Percentiles rank a stretch among this genome's conserved stretches.
These are phyloP conservation scores for Enteromius viviparus DNA, from an alignment of 2,797 vertebrate species.

Conservation along the genomic window DNA sequence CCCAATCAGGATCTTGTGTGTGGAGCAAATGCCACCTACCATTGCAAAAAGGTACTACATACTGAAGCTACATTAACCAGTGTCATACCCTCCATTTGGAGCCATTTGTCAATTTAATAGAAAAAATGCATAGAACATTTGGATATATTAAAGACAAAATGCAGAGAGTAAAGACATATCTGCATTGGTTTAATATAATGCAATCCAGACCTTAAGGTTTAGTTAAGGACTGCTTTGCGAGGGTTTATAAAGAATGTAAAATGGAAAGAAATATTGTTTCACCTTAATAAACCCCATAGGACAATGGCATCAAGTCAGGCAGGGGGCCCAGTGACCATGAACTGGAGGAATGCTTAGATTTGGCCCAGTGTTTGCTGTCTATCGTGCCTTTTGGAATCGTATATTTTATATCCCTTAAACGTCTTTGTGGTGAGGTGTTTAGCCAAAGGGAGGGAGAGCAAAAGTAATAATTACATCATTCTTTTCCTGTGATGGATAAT, in stretches of 20 bases:
- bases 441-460: constrained; percentile 21
- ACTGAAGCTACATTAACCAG: neutral
- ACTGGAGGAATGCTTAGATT: constrained; percentile 13
- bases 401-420: constrained; percentile 49
- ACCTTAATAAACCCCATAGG: constrained; percentile 42
- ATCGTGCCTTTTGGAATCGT: constrained; percentile 33
- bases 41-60: constrained; percentile 85
- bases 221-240: neutral
- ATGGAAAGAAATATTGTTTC: constrained; percentile 21
- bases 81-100: neutral
- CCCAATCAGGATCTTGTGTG: constrained; percentile 89
- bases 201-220: constrained; percentile 18
- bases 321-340: constrained; percentile 20
- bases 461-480: constrained; percentile 52
- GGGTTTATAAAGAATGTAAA: constrained; percentile 28
- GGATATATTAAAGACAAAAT: neutral
- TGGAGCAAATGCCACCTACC: constrained; percentile 89
- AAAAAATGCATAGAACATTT: neutral
- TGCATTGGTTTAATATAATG: constrained; percentile 16
- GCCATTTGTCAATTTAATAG: neutral
- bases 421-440: constrained; percentile 41
- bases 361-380: constrained; percentile 32
- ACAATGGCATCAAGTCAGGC: constrained; percentile 42
- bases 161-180: neutral
- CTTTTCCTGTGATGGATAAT: constrained; percentile 55